These are phyloP conservation scores for Scrobipalpa costella DNA, from an alignment of 2,888 invertebrate species.

Conservation along the genomic window DNA sequence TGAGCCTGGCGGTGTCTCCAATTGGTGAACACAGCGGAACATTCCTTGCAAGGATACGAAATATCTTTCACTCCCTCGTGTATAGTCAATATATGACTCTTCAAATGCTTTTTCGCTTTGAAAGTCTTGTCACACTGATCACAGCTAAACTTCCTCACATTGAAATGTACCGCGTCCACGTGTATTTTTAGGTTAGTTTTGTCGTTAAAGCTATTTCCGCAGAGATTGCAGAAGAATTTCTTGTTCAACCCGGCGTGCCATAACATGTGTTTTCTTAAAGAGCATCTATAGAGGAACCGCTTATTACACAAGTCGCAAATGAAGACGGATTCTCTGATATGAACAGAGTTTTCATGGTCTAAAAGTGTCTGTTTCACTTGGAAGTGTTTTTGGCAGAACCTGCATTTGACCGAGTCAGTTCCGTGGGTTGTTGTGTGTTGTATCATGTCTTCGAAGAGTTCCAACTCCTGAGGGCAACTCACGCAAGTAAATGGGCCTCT, in stretches of 20 bases:
- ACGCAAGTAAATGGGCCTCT: neutral
- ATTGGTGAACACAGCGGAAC: neutral
- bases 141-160: conserved; percentile 37
- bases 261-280: conserved; percentile 34
- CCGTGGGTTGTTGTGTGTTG: neutral
- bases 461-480: neutral
- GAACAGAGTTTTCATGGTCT: neutral
- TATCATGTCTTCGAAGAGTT: neutral
- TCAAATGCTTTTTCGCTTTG: conserved; percentile 38
- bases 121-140: conserved; percentile 37
- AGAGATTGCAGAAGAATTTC: conserved; percentile 38
- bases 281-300: neutral
- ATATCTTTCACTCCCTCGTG: conserved; percentile 36
- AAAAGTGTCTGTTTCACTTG: too few relatives aligned
- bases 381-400: neutral
- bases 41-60: neutral
- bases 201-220: conserved; percentile 40
- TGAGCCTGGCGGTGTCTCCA: neutral
- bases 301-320: conserved; percentile 8
- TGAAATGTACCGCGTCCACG: conserved; percentile 38
- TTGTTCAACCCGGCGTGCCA: conserved; percentile 36
- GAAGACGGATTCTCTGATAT: neutral
- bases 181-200: conserved; percentile 37
- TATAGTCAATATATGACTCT: conserved; percentile 30
- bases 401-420: neutral